Base-by-base conservation (phyloP, 2,888 invertebrate species). In the Chrysolina oricalcia region DNA sequence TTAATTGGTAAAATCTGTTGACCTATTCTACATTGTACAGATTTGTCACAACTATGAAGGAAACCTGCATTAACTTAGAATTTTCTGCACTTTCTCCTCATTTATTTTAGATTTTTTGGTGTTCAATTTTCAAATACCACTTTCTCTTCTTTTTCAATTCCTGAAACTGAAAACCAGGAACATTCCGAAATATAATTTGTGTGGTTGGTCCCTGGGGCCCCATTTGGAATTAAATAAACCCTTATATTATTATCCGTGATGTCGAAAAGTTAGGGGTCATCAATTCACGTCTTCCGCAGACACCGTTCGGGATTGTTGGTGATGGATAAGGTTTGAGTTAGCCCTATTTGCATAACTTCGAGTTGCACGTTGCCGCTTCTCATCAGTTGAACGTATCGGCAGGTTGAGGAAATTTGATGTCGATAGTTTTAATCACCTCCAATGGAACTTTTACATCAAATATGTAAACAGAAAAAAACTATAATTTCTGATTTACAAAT, bases 201-300 rank as follows among this genome's bases (percentile, higher is more conserved):
- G 15, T 59, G 59, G 23, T 62, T 23, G 27, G 46, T 74, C 48
- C 62, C 66, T 48, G 17, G 62, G 70, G 65, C 43, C 70, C 48
- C 41, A 59, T 66, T 53, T 53, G 35, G n/a, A 67, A 75, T 75
- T 72, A 73, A 73, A 69, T 66, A 74, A 43, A 68, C 75, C 73
- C 56, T 53, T 66, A 73, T 65, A 73, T 78, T 72, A 75, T 59
- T 59, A 64, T 75, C 73, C 75, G 35, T 35, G 35, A 35, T 75
- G 68, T 70, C 63, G 75, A 66, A 71, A 72, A 75, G 73, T 77
- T 68, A 67, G 69, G 67, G 74, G 76, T 75, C 81, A 81, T 81
- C 81, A 81, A 81, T 81, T 80, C 76, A 76, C 75, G 81, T 80
- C 81, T 77, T 69, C 43, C 56, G 73, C 81, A 81, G 81, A 73